Base-by-base conservation (phyloP, 2,797 vertebrate species). In the Cynopterus sphinx region DNA sequence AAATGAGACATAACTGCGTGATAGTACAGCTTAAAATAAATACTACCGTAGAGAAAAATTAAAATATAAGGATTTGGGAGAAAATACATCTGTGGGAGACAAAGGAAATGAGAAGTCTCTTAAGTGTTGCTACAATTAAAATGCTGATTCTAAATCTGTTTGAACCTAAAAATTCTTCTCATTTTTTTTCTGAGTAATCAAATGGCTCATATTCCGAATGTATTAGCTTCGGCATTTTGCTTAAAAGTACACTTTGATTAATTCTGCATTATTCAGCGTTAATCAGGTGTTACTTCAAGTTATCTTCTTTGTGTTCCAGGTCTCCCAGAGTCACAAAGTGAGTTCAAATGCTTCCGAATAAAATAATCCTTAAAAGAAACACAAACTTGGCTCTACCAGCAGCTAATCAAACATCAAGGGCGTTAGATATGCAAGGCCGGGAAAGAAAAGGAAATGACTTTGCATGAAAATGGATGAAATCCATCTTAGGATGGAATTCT, bases 211-310 rank as follows among this genome's bases (percentile, higher is more conserved):
- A 73, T 79, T 96, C 65, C 77, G 74, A 93, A 90, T 61, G 81
- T 82, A 91, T 96, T 87, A 51, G 87, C 87, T 94, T 79, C 91
- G 88, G 36, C 84, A 90, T 83, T 84, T 65, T 75, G 83, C 95
- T 96, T 92, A 97, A 97, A 97, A 97, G 97, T 95, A 95, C 11
- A 81, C 74, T 61, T 70, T 81, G 95, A 97, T 90, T 97, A 94
- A 91, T 96, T 96, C 87, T 81, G 92, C 95, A 89, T 95, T 96
- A 98, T 97, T 97, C 93, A 94, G 87, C 0, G 1, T 77, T 92
- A 87, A 96, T 97, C 81, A 91, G 77, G 85, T 94, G 78, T 59
- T 57, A 24, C 90, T 91, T 96, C 63, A 61, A 78, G n/a, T 90
- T 93, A 68, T 33, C 41, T 43, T 90, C 55, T 79, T 53, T 86